phyloP scores from a whole-genome alignment of 1,140 invertebrate species.

The Aphaenogaster floridana region DNA sequence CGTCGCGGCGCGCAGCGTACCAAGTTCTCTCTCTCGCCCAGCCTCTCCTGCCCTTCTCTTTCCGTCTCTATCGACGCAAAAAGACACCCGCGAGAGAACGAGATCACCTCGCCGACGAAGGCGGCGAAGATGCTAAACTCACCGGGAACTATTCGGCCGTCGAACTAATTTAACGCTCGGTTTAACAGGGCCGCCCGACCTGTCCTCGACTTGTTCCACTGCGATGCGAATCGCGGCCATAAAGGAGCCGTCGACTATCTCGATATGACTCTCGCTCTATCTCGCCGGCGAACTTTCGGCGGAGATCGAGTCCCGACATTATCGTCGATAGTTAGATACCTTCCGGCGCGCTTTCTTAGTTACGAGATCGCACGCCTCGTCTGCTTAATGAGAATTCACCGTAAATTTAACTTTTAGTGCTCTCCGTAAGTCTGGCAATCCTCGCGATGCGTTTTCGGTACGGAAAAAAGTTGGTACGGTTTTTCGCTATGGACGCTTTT shows the following conservation, averaged over 20 bases:
- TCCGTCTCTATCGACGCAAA: conserved; percentile 28
- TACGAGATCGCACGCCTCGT: conserved; percentile 31
- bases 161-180: conserved; percentile 73
- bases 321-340: conserved; percentile 50
- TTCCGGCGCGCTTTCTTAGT: conserved; percentile 14
- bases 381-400: conserved; percentile 38
- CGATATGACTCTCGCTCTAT: conserved; percentile 53
- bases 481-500: not conserved
- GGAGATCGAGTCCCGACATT: conserved; percentile 33
- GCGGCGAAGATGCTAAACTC: conserved; percentile 68
- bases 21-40: conserved; percentile 5
- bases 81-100: conserved; percentile 57
- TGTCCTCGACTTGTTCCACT: conserved; percentile 64
- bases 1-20: conserved; percentile 10
- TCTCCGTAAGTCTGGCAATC: conserved; percentile 42
- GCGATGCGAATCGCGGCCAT: conserved; percentile 54
- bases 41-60: not conserved
- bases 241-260: conserved; percentile 53
- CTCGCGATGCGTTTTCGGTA: conserved; percentile 25
- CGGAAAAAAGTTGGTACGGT: conserved; percentile 38
- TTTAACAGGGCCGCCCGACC: conserved; percentile 60
- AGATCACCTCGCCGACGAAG: conserved; percentile 6
- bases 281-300: conserved; percentile 38
- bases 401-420: conserved; percentile 47
- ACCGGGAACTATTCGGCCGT: conserved; percentile 66